Percentiles rank a stretch among this genome's conserved stretches.
Conservation (phyloP, 2,797 vertebrate species). For the Psittacula echo region DNA sequence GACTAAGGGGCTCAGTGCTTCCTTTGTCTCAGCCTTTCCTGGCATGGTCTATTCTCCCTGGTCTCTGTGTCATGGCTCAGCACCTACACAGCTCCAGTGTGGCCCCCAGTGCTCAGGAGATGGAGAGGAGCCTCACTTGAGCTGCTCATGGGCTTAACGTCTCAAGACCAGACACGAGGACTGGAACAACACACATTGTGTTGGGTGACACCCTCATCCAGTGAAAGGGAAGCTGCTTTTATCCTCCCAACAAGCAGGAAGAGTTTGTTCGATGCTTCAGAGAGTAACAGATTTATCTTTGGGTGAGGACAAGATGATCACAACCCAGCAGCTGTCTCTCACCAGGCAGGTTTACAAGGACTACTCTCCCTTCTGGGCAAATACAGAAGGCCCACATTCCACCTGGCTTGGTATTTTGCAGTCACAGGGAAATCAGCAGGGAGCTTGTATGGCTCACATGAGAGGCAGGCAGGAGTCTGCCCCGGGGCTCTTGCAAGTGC, state of each 20-base stretch:
- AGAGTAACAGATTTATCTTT: background rate
- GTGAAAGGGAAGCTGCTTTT: background rate
- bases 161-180: background rate
- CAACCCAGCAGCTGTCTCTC: conserved; percentile 5
- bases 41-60: background rate
- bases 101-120: background rate
- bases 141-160: background rate
- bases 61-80: fast-evolving
- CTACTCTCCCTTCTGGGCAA: conserved; percentile 48
- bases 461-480: background rate
- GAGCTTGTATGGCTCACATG: background rate
- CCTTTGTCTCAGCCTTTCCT: background rate
- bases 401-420: conserved; percentile 28
- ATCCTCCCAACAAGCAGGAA: background rate
- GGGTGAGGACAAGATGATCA: background rate
- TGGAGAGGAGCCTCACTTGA: background rate
- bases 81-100: background rate
- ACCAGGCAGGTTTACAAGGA: conserved; percentile 22
- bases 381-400: conserved; percentile 23
- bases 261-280: background rate
- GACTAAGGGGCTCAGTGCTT: background rate
- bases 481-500: background rate
- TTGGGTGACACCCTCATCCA: background rate
- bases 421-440: conserved; percentile 29
- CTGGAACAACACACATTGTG: background rate